Base-by-base conservation (phyloP, 2,888 invertebrate species). In the Entomobrya proxima region DNA sequence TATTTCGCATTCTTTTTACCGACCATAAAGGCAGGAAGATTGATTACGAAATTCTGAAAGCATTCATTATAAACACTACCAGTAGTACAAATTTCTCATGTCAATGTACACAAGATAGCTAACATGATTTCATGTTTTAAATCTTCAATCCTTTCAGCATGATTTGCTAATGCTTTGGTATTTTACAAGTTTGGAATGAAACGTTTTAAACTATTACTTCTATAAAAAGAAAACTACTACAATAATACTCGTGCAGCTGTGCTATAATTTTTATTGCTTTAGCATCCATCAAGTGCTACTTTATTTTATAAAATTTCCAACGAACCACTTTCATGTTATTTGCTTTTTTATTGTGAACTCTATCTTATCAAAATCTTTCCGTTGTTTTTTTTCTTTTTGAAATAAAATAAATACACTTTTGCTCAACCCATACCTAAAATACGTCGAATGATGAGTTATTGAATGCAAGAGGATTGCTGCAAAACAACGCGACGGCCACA, bases 331-430 rank as follows among this genome's bases (percentile, higher is more conserved):
- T 24, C 5, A 24, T 67, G 24, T 2, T 27, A 55, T 55, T 3
- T n/a, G n/a, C n/a, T 9, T 47, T 74, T 74, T 74, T 74, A 74
- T 74, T 24, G 50, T 30, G 32, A 74, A 32, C 32, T 47, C 72
- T 74, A 74, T 74, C 72, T 74, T 50, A 74, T 74, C 72, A 50
- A 32, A 30, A 69, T 69, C 50, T 50, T 47, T 72, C 27, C n/a
- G 47, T 61, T 64, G 35, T 27, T 9, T 24, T 58, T 58, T 58
- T 32, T 58, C 32, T 32, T n/a, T 58, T 58, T 58, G 58, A 58
- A 30, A 58, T 15, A n/a, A n/a, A n/a, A n/a, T n/a, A n/a, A n/a
- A n/a, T n/a, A n/a, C n/a, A n/a, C n/a, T n/a, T n/a, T n/a, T n/a
- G n/a, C n/a, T n/a, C n/a, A n/a, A n/a, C n/a, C n/a, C n/a, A n/a